Evolutionary conservation across 2,888 invertebrate species (phyloP), one percentile per base, ranked within the genome.

Genomic region (Drosophila peninsularis): DNA sequence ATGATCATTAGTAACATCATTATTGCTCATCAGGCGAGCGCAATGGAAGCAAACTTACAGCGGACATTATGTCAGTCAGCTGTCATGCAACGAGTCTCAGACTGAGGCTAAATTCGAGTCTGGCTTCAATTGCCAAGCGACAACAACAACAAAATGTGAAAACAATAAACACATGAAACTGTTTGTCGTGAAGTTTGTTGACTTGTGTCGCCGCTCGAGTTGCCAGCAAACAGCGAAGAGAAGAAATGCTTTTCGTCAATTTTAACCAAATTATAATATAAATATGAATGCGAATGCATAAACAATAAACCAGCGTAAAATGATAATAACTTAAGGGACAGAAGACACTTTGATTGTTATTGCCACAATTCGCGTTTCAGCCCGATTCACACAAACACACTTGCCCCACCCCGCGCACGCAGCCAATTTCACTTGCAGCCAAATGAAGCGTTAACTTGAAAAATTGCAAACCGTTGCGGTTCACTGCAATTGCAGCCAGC

Each of bases 11-110:
- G 63, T 42, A 80, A 44, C 39, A 66, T 71, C 63, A 77, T 66
- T 58, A 77, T 56, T 44, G 66, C 75, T 71, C 75, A 71, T 75
- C 71, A 71, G 36, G 44, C 44, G 17, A 49, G 49, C 41, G 68
- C 53, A 77, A 74, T 67, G 74, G 67, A 61, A 75, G 64, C 65
- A 72, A 75, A 69, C 75, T 72, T 68, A 68, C 72, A 65, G 62
- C 76, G 71, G 63, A 82, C 84, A 82, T 85, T 86, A 84, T 85
- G 84, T 85, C 84, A 85, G 83, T 83, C 84, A 86, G 80, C 78
- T 84, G 84, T 86, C 84, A 86, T 66, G 70, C 75, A 68, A 65
- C 47, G 49, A 71, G 61, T 56, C 72, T 62, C 42, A 50, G 55
- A 41, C 71, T 32, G 50, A 68, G 47, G 19, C 64, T 55, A 54